Evolutionary conservation across 1,140 invertebrate species (phyloP), one percentile per base, ranked within the genome.

Genomic region (Drosophila subpulchrella): DNA sequence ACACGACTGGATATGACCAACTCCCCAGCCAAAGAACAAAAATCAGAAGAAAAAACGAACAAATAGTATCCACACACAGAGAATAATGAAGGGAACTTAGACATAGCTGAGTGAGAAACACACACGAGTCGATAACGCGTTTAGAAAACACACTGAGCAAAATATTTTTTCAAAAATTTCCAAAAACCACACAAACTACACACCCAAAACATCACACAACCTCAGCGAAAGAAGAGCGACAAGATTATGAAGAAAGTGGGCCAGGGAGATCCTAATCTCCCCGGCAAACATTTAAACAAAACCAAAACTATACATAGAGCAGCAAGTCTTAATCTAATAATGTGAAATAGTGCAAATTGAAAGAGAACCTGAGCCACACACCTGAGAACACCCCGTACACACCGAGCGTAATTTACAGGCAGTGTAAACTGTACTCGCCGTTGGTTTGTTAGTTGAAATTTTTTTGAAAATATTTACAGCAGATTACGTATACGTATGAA

Each of bases 391-490:
- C 57, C 51, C 58, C 58, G 2, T 8, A 77, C 38, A 77, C 47
- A 48, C 34, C 61, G 56, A 55, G 51, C 62, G 65, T 68, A 74
- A 39, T 66, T 66, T 81, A 54, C 48, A 59, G 62, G 73, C 72
- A 84, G 81, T 89, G 84, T 89, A 89, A 89, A 89, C 84, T 89
- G 84, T 89, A 89, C 77, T 78, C 68, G 76, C 81, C 79, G 84
- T 89, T 89, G 84, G 84, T 83, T 89, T 88, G 80, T 78, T 89
- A 89, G 83, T 76, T 88, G 83, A 88, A 88, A 84, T 76, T 84
- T 86, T 86, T 86, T 78, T 63, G 72, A 66, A 88, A 80, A 88
- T 89, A 77, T 83, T 88, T 89, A 75, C 70, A 74, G 59, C 47
- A 67, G 34, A 72, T 72, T 72, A 71, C 65, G 61, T 68, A 73